phyloP scores from a whole-genome alignment of 2,888 invertebrate genomes.

The Cenopis cana region DNA sequence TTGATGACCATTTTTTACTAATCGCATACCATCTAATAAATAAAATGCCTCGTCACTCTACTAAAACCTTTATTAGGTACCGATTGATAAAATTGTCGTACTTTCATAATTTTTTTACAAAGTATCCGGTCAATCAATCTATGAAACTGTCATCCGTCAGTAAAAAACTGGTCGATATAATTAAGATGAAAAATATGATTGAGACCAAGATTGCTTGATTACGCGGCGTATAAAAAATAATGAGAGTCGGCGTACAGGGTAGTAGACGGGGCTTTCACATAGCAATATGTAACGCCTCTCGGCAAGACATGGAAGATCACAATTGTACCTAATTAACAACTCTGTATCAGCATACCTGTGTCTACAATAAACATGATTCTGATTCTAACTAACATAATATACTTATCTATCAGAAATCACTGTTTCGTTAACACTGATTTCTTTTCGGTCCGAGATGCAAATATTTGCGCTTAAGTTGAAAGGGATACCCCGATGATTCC shows the following conservation, averaged over 20 bases:
- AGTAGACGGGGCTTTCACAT: conserved; percentile 15
- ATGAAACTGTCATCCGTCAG: conserved; percentile 16
- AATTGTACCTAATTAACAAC: too few relatives aligned
- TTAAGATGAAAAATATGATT: conserved; percentile 23
- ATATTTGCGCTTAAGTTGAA: neutral
- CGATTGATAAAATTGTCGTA: neutral
- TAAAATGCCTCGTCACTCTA: neutral
- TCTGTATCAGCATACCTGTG: too few relatives aligned
- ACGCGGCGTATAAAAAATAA: conserved; percentile 20
- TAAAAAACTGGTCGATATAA: conserved; percentile 19
- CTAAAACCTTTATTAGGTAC: neutral
- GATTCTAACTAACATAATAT: neutral
- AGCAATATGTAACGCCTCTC: too few relatives aligned
- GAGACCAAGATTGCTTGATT: conserved; percentile 19
- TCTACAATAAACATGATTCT: too few relatives aligned
- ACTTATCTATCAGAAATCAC: neutral
- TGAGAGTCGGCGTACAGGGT: neutral
- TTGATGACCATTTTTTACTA: neutral
- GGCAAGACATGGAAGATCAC: too few relatives aligned
- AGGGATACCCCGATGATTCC: neutral
- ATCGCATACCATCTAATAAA: neutral
- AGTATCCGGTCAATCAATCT: conserved; percentile 10
- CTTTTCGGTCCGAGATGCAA: too few relatives aligned
- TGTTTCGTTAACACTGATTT: too few relatives aligned
- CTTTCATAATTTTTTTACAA: neutral